Conservation (phyloP, 2,888 invertebrate species). For the Amiota minor region DNA sequence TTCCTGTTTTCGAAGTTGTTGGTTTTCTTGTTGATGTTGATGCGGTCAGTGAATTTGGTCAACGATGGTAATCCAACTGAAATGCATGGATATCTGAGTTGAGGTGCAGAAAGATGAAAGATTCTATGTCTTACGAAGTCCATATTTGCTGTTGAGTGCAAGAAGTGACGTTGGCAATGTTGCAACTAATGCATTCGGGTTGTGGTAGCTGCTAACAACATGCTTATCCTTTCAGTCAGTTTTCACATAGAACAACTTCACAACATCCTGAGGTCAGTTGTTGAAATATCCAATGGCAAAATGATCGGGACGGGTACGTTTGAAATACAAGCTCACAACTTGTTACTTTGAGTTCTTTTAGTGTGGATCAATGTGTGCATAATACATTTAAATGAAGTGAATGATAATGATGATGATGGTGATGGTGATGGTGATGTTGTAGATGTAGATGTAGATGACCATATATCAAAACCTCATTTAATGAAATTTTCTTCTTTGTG, state of each 20-base stretch:
- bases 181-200: constrained; percentile 70
- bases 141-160: constrained; percentile 11
- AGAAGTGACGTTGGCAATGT: constrained; percentile 30
- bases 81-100: constrained; percentile 28
- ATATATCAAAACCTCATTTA: neutral
- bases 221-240: constrained; percentile 27
- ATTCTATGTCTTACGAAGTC: neutral
- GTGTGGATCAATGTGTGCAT: neutral
- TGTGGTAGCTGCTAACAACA: constrained; percentile 62
- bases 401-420: neutral
- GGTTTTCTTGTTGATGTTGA: constrained; percentile 41
- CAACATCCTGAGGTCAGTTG: constrained; percentile 52
- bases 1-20: constrained; percentile 27
- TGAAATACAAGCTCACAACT: constrained; percentile 13
- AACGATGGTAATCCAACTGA: constrained; percentile 27
- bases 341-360: constrained; percentile 15
- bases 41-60: constrained; percentile 41
- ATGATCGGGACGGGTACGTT: neutral
- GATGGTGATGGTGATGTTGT: neutral
- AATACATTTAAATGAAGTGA: neutral
- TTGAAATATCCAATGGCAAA: neutral
- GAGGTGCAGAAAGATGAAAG: neutral
- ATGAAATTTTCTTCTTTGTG: neutral
- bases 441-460: too few relatives aligned
- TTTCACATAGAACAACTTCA: neutral